Conservation (phyloP, 2,113 vertebrate species). For the Scolopax mira region DNA sequence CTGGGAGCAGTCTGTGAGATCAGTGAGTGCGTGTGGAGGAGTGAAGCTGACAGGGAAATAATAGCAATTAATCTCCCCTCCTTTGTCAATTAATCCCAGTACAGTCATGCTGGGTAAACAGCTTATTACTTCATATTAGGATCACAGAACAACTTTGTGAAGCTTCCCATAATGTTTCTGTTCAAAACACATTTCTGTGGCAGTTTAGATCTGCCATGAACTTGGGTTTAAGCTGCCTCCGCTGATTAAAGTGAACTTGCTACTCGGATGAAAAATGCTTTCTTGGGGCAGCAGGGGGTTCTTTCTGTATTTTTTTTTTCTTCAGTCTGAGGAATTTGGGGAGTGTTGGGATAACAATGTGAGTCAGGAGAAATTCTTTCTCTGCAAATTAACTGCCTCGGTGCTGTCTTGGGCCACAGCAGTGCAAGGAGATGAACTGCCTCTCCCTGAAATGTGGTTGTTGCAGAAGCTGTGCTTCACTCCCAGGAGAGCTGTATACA, state of each 20-base stretch:
- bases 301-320: not conserved
- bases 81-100: slow-evolving; percentile 72
- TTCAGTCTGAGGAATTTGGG: slow-evolving; percentile 43
- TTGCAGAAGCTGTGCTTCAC: not conserved
- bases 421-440: not conserved
- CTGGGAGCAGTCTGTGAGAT: slow-evolving; percentile 48
- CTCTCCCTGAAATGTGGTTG: not conserved
- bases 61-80: slow-evolving; percentile 71
- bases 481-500: not conserved
- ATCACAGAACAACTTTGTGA: slow-evolving; percentile 70
- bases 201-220: slow-evolving; percentile 47
- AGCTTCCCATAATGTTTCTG: slow-evolving; percentile 62
- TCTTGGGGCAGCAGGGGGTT: not conserved
- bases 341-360: slow-evolving; percentile 42
- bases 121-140: slow-evolving; percentile 77
- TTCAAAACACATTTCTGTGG: slow-evolving; percentile 58
- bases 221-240: slow-evolving; percentile 43
- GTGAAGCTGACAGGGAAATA: slow-evolving; percentile 68
- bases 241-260: slow-evolving; percentile 61
- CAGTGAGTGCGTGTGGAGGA: slow-evolving; percentile 52
- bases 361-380: slow-evolving; percentile 36
- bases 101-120: slow-evolving; percentile 69
- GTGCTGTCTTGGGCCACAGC: not conserved
- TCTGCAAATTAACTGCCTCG: slow-evolving; percentile 1
- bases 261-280: slow-evolving; percentile 46